Conservation (phyloP, 2,113 vertebrate genomes). For the Brienomyrus longianalis region DNA sequence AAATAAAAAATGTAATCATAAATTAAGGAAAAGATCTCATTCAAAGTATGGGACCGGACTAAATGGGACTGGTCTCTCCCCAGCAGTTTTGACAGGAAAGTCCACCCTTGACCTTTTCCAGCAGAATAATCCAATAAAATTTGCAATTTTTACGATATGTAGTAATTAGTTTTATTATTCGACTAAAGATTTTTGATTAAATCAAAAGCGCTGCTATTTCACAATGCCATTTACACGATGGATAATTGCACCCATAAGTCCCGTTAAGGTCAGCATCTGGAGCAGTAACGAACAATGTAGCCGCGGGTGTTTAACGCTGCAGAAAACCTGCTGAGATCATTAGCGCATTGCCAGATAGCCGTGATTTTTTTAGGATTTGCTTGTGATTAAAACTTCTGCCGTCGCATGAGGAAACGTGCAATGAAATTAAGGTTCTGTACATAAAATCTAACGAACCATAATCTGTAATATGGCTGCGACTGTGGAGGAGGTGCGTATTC, state of each 20-base stretch:
- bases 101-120: neutral
- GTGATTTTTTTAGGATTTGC: neutral
- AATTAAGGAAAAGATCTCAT: neutral
- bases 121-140: neutral
- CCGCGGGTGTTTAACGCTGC: neutral
- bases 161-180: slow-evolving; percentile 3
- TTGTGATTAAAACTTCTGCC: neutral
- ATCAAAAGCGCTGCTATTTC: neutral
- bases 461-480: neutral
- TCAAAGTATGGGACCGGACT: neutral
- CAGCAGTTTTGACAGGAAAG: neutral
- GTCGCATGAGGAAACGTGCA: neutral
- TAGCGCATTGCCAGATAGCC: neutral
- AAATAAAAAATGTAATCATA: neutral
- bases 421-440: neutral
- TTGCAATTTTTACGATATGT: neutral
- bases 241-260: slow-evolving; percentile 2
- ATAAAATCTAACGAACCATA: neutral
- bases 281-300: neutral
- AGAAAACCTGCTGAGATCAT: neutral
- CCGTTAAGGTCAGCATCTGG: neutral
- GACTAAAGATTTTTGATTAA: slow-evolving; percentile 8
- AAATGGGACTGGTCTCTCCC: neutral
- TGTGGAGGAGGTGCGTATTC: neutral
- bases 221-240: neutral